Percentiles rank a stretch among this genome's conserved stretches.
Conservation (phyloP, 1,140 invertebrate genomes). For the Philopotamus ludificatus region DNA sequence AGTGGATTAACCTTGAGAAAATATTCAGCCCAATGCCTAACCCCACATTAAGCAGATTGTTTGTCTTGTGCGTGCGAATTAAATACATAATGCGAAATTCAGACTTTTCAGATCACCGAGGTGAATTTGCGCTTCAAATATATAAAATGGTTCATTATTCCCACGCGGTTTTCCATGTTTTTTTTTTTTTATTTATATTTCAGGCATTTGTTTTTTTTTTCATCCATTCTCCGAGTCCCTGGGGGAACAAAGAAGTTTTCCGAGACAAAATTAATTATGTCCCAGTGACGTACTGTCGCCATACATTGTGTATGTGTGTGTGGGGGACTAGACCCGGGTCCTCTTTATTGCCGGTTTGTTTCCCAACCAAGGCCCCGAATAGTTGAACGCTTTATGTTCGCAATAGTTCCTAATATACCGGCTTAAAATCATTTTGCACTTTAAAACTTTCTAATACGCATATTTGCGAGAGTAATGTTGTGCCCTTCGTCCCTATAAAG, state of each 20-base stretch:
- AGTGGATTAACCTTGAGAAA: too few relatives aligned
- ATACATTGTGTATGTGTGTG: conserved; percentile 12
- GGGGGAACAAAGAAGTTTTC: conserved; percentile 20
- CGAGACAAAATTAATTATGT: conserved; percentile 27
- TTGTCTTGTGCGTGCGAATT: too few relatives aligned
- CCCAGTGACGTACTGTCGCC: conserved; percentile 19
- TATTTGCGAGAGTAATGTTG: background rate
- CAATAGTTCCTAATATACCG: conserved; percentile 2
- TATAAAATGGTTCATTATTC: conserved; percentile 4
- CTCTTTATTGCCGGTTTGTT: conserved; percentile 3
- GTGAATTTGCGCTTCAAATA: background rate
- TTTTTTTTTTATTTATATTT: conserved; percentile 9
- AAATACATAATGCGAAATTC: too few relatives aligned
- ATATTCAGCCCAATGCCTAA: too few relatives aligned
- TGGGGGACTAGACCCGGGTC: background rate
- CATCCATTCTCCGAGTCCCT: background rate
- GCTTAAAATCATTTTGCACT: conserved; percentile 10
- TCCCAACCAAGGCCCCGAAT: background rate
- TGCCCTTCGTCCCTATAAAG: too few relatives aligned
- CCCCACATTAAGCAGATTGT: too few relatives aligned
- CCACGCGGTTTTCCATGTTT: conserved; percentile 1
- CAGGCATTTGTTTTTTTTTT: conserved; percentile 6
- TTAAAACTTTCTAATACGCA: background rate
- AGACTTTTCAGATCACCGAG: background rate
- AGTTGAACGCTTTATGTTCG: background rate